Evolutionary conservation across 2,888 invertebrate species (phyloP).

Genomic region (Rhamnusium bicolor): DNA sequence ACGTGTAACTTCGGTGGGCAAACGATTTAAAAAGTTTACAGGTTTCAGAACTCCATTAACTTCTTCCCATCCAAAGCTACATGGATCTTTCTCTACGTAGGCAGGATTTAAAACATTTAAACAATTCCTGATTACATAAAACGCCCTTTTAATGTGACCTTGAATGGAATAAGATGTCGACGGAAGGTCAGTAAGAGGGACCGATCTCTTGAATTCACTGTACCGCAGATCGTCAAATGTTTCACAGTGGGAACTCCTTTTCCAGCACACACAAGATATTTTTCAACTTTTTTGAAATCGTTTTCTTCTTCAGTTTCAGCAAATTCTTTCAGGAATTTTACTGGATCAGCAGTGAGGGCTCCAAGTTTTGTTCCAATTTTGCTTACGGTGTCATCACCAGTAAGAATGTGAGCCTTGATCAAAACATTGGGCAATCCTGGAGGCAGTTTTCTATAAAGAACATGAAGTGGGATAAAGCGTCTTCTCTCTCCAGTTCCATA

Average conservation of each 20-base stretch:
- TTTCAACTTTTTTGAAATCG: not conserved
- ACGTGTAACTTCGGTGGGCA: not conserved
- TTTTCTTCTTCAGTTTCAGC: not conserved
- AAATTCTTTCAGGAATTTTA: not conserved
- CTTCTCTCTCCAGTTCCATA: not conserved
- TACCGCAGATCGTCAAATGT: not conserved
- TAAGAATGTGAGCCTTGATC: not conserved
- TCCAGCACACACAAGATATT: constrained; percentile 1
- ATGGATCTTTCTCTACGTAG: not conserved
- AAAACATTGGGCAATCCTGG: constrained; percentile 1
- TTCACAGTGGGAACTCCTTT: not conserved
- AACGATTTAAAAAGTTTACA: constrained; percentile 1
- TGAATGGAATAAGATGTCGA: not conserved
- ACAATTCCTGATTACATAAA: not conserved
- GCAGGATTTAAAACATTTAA: constrained; percentile 1
- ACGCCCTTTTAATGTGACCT: not conserved
- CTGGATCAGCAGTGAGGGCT: constrained; percentile 1
- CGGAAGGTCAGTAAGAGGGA: constrained; percentile 1
- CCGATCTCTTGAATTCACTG: not conserved
- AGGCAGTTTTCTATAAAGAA: constrained; percentile 7
- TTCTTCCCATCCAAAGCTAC: constrained; percentile 1
- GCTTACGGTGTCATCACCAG: not conserved
- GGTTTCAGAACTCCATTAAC: constrained; percentile 2
- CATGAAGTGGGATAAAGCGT: constrained; percentile 3
- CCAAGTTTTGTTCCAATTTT: constrained; percentile 2